Conservation (phyloP, 2,888 invertebrate species). For the Chrysotoxum bicinctum region DNA sequence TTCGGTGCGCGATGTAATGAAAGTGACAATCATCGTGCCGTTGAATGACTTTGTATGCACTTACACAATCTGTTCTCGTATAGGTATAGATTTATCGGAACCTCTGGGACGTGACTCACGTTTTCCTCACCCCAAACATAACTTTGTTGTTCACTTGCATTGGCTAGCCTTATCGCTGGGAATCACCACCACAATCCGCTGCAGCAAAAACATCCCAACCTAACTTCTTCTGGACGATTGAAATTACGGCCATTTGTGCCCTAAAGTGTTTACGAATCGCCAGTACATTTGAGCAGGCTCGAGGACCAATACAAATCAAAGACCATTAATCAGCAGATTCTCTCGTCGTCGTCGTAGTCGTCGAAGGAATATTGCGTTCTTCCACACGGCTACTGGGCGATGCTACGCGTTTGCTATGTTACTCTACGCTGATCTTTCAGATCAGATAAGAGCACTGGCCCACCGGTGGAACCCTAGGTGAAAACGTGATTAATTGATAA, state of each 20-base stretch:
- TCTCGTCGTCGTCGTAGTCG: not conserved
- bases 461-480: constrained; percentile 60
- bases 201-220: not conserved
- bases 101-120: constrained; percentile 64
- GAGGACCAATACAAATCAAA: constrained; percentile 68
- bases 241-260: constrained; percentile 66
- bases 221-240: constrained; percentile 19
- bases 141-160: constrained; percentile 1
- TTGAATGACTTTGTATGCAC: constrained; percentile 43
- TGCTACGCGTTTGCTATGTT: constrained; percentile 59
- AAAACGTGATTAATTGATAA: constrained; percentile 72
- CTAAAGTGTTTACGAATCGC: constrained; percentile 66
- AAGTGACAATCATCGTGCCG: constrained; percentile 67
- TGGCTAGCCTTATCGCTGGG: constrained; percentile 23
- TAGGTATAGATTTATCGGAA: constrained; percentile 61
- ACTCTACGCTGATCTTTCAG: constrained; percentile 29
- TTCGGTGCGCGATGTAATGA: constrained; percentile 56
- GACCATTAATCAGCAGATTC: constrained; percentile 68
- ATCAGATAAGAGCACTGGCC: constrained; percentile 39
- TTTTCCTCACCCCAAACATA: constrained; percentile 51
- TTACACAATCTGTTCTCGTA: constrained; percentile 29
- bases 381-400: constrained; percentile 59
- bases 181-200: constrained; percentile 21
- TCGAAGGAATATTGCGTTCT: constrained; percentile 53
- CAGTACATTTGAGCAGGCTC: constrained; percentile 38